Percentiles rank a stretch among this genome's conserved stretches.
Conservation (phyloP, 37 sponge, comb jelly and placozoan genomes). For the Theonella swinhoei region DNA sequence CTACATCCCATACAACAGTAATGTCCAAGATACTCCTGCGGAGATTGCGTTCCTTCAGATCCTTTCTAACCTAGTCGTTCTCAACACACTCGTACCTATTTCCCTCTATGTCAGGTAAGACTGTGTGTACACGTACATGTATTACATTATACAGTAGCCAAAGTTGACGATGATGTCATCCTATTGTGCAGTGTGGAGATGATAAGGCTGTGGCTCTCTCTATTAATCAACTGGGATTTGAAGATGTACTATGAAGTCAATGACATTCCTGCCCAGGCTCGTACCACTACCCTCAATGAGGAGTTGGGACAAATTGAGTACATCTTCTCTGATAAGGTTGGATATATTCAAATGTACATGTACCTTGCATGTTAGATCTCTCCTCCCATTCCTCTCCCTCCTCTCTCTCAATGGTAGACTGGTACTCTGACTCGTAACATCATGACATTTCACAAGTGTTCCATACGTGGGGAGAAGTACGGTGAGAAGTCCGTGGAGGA, state of each 20-base stretch:
- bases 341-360: background rate
- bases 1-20: conserved; percentile 55
- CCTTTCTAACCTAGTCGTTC: conserved; percentile 89
- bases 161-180: background rate
- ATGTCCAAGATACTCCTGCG: conserved; percentile 55
- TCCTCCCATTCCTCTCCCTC: background rate
- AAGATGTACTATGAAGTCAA: conserved; percentile 89
- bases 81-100: conserved; percentile 97
- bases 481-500: conserved; percentile 51
- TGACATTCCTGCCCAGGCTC: conserved; percentile 82
- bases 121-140: background rate
- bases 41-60: conserved; percentile 81
- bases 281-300: conserved; percentile 95
- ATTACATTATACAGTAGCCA: background rate
- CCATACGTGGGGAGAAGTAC: conserved; percentile 69
- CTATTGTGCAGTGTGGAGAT: conserved; percentile 83
- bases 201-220: conserved; percentile 93
- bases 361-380: background rate
- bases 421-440: conserved; percentile 97
- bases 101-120: conserved; percentile 96
- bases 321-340: conserved; percentile 94
- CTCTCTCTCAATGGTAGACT: conserved; percentile 51
- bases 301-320: conserved; percentile 98
- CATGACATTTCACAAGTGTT: conserved; percentile 92
- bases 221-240: conserved; percentile 91